Base-by-base conservation (phyloP, 2,888 invertebrate genomes). In the Zygaena filipendulae region DNA sequence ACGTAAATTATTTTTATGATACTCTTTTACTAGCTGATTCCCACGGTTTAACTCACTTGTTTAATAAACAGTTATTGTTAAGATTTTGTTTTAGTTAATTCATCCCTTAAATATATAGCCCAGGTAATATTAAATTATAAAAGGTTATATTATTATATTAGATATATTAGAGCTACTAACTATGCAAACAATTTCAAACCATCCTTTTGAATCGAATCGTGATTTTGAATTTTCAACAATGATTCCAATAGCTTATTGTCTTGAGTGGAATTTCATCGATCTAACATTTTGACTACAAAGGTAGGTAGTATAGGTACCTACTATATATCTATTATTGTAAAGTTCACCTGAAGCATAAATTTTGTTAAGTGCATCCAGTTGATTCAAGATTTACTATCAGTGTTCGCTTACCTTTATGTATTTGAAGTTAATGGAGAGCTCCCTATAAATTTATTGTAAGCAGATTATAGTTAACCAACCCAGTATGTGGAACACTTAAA, bases 291-390 rank as follows among this genome's bases (percentile, higher is more conserved):
- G 40, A 45, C 49, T 47, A 42, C 46, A 41, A 51, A 51, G n/a
- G n/a, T n/a, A n/a, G n/a, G n/a, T n/a, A n/a, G n/a, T n/a, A n/a
- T n/a, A n/a, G n/a, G n/a, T n/a, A n/a, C n/a, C n/a, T n/a, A n/a
- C n/a, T n/a, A n/a, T n/a, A n/a, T n/a, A n/a, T n/a, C n/a, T 43
- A 49, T 47, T 44, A 36, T 38, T 32, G 39, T 47, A 67, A 66
- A 68, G 66, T 64, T 67, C 64, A 69, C n/a, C n/a, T n/a, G 52
- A 36, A 49, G 36, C 45, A 58, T 62, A 64, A 59, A 64, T 61
- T 51, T 49, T 42, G 20, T 27, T 32, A 40, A 56, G 51, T 50
- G 51, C 52, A 52, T 45, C 51, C 49, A 47, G 48, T 52, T 55
- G 42, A 52, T 47, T 37, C 39, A 31, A 45, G 47, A 55, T 54